Base-by-base conservation (phyloP, 2,888 invertebrate genomes). In the Micoletzkya japonica region DNA sequence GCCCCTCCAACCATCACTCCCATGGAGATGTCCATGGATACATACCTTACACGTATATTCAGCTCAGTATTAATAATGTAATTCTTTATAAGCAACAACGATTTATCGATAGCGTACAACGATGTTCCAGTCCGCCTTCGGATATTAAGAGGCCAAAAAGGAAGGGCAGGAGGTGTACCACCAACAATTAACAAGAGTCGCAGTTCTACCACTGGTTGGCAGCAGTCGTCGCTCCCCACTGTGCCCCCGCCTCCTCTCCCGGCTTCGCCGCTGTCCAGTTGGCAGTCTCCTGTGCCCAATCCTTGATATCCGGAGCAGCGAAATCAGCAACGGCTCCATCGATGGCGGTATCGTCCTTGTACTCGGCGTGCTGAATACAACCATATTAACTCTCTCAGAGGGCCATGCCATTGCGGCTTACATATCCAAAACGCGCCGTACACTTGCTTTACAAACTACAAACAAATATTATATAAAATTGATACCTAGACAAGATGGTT, bases 221-320 rank as follows among this genome's bases (percentile, higher is more conserved):
- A 66, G 77, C 39, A 72, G 75, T 64, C 34, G 74, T 69, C 44
- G 34, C 73, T 60, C 74, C 74, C 76, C 76, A 76, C 20, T 76
- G 72, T 54, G 67, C 67, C n/a, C 32, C 58, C 37, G 59, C 50
- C 66, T 49, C 72, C 39, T 68, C 75, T 49, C 52, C 73, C 28
- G 73, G 63, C 73, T 76, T 75, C 32, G 64, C 61, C 34, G 71
- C 71, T 44, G 70, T 73, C 79, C 79, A 79, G 67, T 74, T 76
- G 66, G 79, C 78, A 61, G 78, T 75, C 74, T 80, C 80, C 50
- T 74, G 76, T 71, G 80, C 78, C 80, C 80, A 80, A 57, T 80
- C 76, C 50, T 80, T 75, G 67, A 80, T 76, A 68, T 80, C 78
- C 49, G 71, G 72, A 58, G 74, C 74, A n/a, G 73, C 67, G 72